phyloP scores from a whole-genome alignment of 2,113 vertebrate species.

The Paraplagusia blochii region DNA sequence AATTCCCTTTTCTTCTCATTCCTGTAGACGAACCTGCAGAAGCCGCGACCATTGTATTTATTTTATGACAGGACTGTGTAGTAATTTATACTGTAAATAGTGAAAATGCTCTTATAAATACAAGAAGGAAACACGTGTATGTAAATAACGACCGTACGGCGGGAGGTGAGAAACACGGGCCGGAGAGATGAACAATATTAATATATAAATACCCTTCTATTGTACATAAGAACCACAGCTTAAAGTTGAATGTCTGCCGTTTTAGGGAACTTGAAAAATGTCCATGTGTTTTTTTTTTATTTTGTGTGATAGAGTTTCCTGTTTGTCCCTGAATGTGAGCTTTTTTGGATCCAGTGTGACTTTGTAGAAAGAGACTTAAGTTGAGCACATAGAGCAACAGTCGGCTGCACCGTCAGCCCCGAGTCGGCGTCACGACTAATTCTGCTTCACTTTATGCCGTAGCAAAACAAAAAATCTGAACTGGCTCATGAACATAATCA shows the following conservation, averaged over 20 bases:
- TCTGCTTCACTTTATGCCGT: not conserved
- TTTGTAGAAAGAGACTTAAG: not conserved
- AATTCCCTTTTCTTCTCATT: not conserved
- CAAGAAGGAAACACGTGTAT: slow-evolving; percentile 54
- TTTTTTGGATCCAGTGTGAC: slow-evolving; percentile 11
- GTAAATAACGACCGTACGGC: slow-evolving; percentile 37
- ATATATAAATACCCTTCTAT: slow-evolving; percentile 78
- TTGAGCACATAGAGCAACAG: slow-evolving; percentile 31
- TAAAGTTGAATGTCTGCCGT: slow-evolving; percentile 68
- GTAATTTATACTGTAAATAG: slow-evolving; percentile 82
- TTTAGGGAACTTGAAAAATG: slow-evolving; percentile 58
- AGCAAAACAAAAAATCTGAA: slow-evolving; percentile 10
- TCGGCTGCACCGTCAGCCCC: slow-evolving; percentile 18
- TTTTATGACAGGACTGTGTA: slow-evolving; percentile 73
- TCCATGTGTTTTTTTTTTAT: slow-evolving; percentile 59
- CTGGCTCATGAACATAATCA: slow-evolving; percentile 20
- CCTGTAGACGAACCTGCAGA: slow-evolving; percentile 48
- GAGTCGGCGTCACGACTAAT: not conserved
- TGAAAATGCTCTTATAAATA: slow-evolving; percentile 74
- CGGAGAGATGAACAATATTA: slow-evolving; percentile 61
- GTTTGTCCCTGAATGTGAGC: slow-evolving; percentile 33
- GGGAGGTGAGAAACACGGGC: slow-evolving; percentile 11
- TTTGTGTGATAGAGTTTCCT: slow-evolving; percentile 54
- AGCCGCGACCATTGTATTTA: slow-evolving; percentile 75
- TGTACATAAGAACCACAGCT: slow-evolving; percentile 69